Percentiles rank a stretch among this genome's conserved stretches.
These are phyloP conservation scores for Cryptotermes secundus DNA, from an alignment of 1,140 invertebrate species.

Conservation along the genomic window DNA sequence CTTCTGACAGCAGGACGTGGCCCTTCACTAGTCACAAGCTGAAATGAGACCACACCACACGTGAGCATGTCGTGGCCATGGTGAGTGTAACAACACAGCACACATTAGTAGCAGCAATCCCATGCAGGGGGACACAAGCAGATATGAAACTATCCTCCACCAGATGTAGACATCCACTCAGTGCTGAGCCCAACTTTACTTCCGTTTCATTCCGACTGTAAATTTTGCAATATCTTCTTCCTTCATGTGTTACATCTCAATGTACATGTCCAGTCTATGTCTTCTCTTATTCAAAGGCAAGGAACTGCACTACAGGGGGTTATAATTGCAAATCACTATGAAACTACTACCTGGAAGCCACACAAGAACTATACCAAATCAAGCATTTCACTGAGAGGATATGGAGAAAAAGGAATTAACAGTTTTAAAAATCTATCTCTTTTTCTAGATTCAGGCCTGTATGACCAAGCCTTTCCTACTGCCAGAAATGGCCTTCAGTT, in stretches of 20 bases:
- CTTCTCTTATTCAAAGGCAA: neutral
- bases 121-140: neutral
- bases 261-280: neutral
- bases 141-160: neutral
- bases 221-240: neutral
- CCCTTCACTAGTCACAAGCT: conserved; percentile 27
- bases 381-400: no score
- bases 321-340: neutral
- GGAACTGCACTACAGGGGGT: neutral
- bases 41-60: conserved; percentile 31
- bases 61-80: neutral
- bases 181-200: neutral
- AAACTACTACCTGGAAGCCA: neutral
- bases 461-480: no score
- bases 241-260: neutral
- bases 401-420: no score
- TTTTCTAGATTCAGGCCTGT: no score
- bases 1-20: conserved; percentile 25
- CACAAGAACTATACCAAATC: no score
- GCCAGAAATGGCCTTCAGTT: no score
- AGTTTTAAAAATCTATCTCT: no score
- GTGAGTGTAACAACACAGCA: neutral
- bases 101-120: neutral
- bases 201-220: neutral
- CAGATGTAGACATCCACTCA: neutral